Evolutionary conservation across 2,797 vertebrate species (phyloP).

Genomic region (Spatula versicolor): DNA sequence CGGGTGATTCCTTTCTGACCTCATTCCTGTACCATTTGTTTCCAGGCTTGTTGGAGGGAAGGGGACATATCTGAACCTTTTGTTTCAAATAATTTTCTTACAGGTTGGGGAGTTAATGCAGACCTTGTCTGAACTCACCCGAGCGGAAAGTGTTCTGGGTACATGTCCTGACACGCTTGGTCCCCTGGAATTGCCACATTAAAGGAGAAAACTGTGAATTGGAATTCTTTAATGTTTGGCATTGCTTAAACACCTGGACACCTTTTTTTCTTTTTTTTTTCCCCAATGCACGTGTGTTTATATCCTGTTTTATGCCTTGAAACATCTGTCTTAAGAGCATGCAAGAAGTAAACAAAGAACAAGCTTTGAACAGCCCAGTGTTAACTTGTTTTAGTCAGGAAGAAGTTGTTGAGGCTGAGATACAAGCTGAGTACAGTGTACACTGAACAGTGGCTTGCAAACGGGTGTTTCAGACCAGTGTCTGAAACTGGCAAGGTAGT

Average conservation of each 20-base stretch:
- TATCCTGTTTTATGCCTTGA: not conserved
- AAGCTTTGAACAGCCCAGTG: not conserved
- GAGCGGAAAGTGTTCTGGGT: conserved; percentile 75
- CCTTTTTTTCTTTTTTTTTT: not conserved
- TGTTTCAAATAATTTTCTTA: conserved; percentile 85
- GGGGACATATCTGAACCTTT: conserved; percentile 82
- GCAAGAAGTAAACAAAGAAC: conserved; percentile 17
- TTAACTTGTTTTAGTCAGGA: not conserved
- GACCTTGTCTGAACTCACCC: conserved; percentile 83
- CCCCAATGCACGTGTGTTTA: not conserved
- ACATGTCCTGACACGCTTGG: conserved; percentile 41
- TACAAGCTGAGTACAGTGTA: not conserved
- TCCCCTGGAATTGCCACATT: conserved; percentile 43
- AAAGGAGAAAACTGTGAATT: conserved; percentile 19
- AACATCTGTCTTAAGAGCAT: conserved; percentile 32
- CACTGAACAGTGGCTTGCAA: not conserved
- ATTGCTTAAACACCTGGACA: conserved; percentile 39
- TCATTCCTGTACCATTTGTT: conserved; percentile 91
- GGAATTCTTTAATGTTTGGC: not conserved
- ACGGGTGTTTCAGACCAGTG: not conserved
- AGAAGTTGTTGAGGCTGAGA: not conserved
- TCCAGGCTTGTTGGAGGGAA: conserved; percentile 85
- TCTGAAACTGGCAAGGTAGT: not conserved
- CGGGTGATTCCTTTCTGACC: conserved; percentile 84
- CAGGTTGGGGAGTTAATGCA: conserved; percentile 87